These are phyloP conservation scores for Cryptoprocta ferox DNA, from an alignment of 2,797 vertebrate genomes.

Conservation along the genomic window DNA sequence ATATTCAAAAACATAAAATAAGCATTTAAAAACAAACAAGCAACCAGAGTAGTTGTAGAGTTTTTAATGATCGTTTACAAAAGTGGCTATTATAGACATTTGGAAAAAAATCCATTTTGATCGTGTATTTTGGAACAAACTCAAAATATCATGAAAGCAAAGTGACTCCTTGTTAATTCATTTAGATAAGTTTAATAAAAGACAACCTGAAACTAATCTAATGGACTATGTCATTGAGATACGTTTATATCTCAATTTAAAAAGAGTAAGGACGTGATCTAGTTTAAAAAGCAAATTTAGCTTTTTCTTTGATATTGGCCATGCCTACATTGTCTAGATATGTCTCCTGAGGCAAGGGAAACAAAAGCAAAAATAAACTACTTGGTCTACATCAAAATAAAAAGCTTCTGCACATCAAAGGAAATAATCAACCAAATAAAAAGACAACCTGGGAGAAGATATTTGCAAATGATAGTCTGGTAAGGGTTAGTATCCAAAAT, in stretches of 20 bases:
- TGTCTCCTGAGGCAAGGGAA: background rate
- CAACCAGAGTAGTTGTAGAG: background rate
- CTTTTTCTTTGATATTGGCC: background rate
- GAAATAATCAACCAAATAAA: background rate
- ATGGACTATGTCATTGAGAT: background rate
- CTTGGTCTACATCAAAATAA: background rate
- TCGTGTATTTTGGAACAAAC: background rate
- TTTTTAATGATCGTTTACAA: background rate
- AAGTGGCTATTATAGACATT: background rate
- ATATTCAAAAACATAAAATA: background rate
- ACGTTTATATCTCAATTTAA: background rate
- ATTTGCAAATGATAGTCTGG: background rate
- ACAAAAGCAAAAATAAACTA: background rate
- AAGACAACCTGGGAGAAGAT: background rate
- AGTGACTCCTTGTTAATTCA: background rate
- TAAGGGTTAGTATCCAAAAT: background rate
- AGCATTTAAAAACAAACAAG: background rate
- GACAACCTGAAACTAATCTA: background rate
- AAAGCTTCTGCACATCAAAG: background rate
- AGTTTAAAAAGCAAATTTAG: background rate
- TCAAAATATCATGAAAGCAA: conserved; percentile 22
- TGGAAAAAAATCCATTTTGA: background rate
- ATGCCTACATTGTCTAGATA: background rate
- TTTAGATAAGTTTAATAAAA: background rate
- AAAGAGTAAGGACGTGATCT: background rate